Percentiles rank a stretch among this genome's conserved stretches.
phyloP scores from a whole-genome alignment of 2,797 vertebrate species.

The Myripristis murdjan region DNA sequence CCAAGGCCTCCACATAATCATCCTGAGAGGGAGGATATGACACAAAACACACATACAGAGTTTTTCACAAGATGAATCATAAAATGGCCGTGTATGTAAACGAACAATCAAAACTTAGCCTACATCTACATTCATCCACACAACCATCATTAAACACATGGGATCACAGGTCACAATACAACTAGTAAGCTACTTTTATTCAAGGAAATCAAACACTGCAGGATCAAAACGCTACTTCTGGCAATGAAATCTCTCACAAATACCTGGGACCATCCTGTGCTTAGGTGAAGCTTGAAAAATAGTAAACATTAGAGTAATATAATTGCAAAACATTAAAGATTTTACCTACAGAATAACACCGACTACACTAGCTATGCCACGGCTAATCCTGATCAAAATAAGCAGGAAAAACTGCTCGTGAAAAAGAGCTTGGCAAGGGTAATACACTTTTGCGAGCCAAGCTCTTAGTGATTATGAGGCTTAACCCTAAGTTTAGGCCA shows the following conservation, averaged over 20 bases:
- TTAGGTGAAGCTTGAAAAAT: background rate
- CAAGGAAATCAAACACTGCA: background rate
- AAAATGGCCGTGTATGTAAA: background rate
- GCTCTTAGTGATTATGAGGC: background rate
- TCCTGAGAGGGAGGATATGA: conserved; percentile 83
- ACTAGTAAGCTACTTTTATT: background rate
- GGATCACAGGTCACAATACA: background rate
- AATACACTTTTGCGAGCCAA: background rate
- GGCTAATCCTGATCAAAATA: background rate
- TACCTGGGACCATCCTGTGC: background rate
- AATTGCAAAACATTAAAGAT: background rate
- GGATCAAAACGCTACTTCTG: background rate
- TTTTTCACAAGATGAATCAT: no score
- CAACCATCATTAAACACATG: background rate
- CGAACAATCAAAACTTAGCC: background rate
- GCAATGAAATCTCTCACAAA: background rate
- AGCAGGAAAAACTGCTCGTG: conserved; percentile 15
- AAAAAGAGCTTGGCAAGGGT: background rate
- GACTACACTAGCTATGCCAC: background rate
- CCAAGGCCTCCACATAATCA: conserved; percentile 98
- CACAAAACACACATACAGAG: background rate
- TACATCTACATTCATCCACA: background rate
- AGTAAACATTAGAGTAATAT: no score
- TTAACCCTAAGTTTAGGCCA: background rate
- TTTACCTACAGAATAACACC: background rate